phyloP scores from a whole-genome alignment of 53 echinoderm and acorn worm species.

The Zoroaster sp. region DNA sequence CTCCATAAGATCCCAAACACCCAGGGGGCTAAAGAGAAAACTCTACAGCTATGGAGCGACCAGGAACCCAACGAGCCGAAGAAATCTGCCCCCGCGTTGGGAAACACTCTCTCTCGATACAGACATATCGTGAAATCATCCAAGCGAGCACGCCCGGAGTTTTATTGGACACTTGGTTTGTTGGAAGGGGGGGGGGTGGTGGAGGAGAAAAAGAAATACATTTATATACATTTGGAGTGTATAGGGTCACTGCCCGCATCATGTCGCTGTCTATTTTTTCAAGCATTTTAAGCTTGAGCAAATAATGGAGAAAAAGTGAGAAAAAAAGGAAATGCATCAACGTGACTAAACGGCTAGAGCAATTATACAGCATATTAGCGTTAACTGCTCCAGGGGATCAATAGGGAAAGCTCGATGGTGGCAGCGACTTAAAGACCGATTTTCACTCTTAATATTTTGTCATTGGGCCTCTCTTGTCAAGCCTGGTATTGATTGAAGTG shows the following conservation, averaged over 20 bases:
- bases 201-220: background rate
- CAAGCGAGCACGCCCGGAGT: constrained; percentile 39
- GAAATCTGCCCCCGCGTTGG: constrained; percentile 33
- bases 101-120: constrained; percentile 41
- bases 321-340: background rate
- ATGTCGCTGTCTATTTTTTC: constrained; percentile 43
- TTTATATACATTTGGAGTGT: background rate
- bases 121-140: constrained; percentile 30
- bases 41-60: constrained; percentile 16
- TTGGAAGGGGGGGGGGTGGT: background rate
- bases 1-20: background rate
- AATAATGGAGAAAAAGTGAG: constrained; percentile 10
- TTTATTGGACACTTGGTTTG: constrained; percentile 44
- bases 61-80: constrained; percentile 27
- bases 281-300: constrained; percentile 37
- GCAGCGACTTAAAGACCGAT: constrained; percentile 54
- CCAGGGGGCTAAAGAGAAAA: constrained; percentile 7
- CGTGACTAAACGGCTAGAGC: background rate
- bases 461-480: constrained; percentile 16
- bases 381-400: constrained; percentile 37
- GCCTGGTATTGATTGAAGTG: constrained; percentile 48
- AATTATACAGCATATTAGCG: constrained; percentile 64
- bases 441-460: constrained; percentile 13
- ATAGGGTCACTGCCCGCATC: constrained; percentile 49
- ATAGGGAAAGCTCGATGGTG: constrained; percentile 48